phyloP scores from a whole-genome alignment of 1,140 invertebrate species.

The Caerostris darwini region DNA sequence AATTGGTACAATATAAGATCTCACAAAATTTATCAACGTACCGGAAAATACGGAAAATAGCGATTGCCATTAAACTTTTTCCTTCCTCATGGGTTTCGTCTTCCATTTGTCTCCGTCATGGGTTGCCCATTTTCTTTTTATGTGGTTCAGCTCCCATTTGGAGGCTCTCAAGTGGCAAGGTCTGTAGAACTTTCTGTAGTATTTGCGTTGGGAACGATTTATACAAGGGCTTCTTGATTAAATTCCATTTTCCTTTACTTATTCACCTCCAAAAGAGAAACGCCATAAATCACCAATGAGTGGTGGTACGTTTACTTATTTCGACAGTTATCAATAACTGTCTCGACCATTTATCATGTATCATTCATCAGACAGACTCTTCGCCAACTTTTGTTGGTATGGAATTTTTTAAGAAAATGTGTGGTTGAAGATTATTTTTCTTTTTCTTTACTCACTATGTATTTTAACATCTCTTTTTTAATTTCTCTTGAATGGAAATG shows the following conservation, averaged over 20 bases:
- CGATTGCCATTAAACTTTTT: neutral
- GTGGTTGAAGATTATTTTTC: no score
- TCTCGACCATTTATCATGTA: neutral
- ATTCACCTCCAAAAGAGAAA: neutral
- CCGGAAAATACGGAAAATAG: neutral
- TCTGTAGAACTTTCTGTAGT: neutral
- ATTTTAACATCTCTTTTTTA: no score
- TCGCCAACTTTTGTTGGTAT: neutral
- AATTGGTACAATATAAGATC: neutral
- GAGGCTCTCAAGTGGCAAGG: neutral
- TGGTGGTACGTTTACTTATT: neutral
- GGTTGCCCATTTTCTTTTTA: neutral
- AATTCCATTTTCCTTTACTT: constrained; percentile 9
- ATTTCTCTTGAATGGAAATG: no score
- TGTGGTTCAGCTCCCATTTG: neutral
- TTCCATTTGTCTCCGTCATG: constrained; percentile 31
- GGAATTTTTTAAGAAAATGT: neutral
- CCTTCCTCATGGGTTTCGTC: neutral
- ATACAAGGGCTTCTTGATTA: constrained; percentile 42
- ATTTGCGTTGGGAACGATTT: constrained; percentile 6
- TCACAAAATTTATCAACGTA: neutral
- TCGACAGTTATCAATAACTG: constrained; percentile 33
- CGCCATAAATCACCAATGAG: neutral
- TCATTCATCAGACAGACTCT: neutral
- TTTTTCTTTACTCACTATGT: no score